These are phyloP conservation scores for Agriopis leucophaearia DNA, from an alignment of 2,888 invertebrate species.

Conservation along the genomic window DNA sequence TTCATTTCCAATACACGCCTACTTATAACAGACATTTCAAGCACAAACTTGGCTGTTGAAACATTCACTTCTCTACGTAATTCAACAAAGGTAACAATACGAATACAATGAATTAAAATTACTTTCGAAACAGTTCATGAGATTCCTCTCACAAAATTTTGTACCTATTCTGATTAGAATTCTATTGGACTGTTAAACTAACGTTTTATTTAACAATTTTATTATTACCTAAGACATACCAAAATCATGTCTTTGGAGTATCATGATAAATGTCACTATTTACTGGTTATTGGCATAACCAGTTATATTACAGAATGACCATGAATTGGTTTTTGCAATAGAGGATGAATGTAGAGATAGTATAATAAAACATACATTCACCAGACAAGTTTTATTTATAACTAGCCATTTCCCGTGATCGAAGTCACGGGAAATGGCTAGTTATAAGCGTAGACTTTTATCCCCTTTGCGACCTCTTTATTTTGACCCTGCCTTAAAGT, in stretches of 20 bases:
- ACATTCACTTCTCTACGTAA: constrained; percentile 58
- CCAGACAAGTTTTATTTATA: neutral
- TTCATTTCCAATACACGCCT: constrained; percentile 62
- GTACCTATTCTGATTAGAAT: constrained; percentile 29
- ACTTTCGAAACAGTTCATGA: constrained; percentile 46
- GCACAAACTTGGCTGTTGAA: constrained; percentile 44
- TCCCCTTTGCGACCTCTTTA: no score
- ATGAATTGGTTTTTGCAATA: neutral
- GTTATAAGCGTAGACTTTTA: no score
- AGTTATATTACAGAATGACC: neutral
- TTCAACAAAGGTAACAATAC: constrained; percentile 14
- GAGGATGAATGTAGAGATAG: neutral
- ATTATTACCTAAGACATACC: neutral
- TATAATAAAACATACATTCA: neutral
- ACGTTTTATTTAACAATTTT: neutral
- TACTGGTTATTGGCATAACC: constrained; percentile 2
- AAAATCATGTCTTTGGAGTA: neutral
- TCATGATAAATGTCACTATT: neutral
- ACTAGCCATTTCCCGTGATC: no score
- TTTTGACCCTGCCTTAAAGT: no score
- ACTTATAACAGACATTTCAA: constrained; percentile 49
- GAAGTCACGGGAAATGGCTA: no score
- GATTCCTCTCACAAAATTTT: constrained; percentile 44
- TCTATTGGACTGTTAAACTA: constrained; percentile 20
- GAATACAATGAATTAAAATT: constrained; percentile 22